Conservation (phyloP, 1,140 invertebrate species). For the Xylocopa sonorina region DNA sequence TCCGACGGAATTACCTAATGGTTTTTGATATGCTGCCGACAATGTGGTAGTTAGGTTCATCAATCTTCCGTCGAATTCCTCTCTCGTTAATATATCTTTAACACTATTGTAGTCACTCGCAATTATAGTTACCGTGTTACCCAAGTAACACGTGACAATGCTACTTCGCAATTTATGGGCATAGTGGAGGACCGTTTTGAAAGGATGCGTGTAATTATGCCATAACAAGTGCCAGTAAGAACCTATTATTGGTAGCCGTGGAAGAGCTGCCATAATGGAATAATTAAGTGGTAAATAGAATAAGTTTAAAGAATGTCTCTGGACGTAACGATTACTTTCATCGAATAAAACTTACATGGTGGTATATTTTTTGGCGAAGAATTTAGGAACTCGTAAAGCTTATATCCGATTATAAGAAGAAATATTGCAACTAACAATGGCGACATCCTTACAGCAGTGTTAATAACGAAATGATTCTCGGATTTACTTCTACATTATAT, state of each 20-base stretch:
- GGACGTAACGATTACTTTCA: too few species aligned
- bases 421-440: slow-evolving; percentile 38
- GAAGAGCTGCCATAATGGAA: slow-evolving; percentile 56
- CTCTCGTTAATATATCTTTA: slow-evolving; percentile 76
- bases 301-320: too few species aligned
- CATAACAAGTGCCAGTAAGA: slow-evolving; percentile 70
- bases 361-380: slow-evolving; percentile 58
- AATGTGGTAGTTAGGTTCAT: slow-evolving; percentile 44
- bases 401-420: slow-evolving; percentile 36
- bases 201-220: slow-evolving; percentile 66
- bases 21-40: slow-evolving; percentile 65
- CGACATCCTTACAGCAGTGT: too few species aligned
- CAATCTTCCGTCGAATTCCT: slow-evolving; percentile 79
- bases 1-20: slow-evolving; percentile 67
- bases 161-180: slow-evolving; percentile 77
- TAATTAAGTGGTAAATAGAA: slow-evolving; percentile 16
- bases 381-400: slow-evolving; percentile 49
- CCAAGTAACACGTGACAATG: slow-evolving; percentile 78
- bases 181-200: slow-evolving; percentile 62
- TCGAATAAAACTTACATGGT: slow-evolving; percentile 58
- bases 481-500: too few species aligned
- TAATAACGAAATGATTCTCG: too few species aligned
- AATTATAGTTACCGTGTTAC: slow-evolving; percentile 70
- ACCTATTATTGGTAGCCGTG: slow-evolving; percentile 70
- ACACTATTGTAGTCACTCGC: slow-evolving; percentile 76